Conservation (phyloP, 2,888 invertebrate genomes). For the Nipponacmea schrenckii region DNA sequence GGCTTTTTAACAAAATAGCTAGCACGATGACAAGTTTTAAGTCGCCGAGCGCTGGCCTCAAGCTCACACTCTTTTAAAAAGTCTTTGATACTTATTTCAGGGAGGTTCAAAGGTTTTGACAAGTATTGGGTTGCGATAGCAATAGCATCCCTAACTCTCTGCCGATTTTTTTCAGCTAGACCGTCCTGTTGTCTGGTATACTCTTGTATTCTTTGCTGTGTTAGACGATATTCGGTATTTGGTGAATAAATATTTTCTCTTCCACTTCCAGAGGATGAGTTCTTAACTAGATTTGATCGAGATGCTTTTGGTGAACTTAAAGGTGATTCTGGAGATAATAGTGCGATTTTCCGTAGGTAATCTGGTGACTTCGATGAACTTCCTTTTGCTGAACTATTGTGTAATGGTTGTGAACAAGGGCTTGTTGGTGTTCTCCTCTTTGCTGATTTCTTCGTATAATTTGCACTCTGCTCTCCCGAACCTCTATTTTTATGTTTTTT, state of each 20-base stretch:
- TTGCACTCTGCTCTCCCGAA: no score
- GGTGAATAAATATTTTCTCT: not conserved
- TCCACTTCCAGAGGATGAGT: no score
- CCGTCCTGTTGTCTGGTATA: not conserved
- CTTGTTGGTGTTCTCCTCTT: no score
- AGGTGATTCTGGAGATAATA: not conserved
- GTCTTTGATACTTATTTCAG: not conserved
- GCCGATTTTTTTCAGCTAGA: not conserved
- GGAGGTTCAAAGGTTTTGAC: not conserved
- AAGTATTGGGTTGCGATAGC: not conserved
- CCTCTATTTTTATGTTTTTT: no score
- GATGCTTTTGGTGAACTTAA: no score
- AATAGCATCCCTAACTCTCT: not conserved
- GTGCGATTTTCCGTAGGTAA: not conserved
- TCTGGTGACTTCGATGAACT: conserved; percentile 3
- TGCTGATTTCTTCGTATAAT: no score
- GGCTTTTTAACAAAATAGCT: not conserved
- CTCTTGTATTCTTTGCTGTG: not conserved
- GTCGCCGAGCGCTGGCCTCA: not conserved
- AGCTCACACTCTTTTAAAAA: not conserved
- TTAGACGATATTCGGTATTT: not conserved
- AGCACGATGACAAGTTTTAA: not conserved
- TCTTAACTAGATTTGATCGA: no score
- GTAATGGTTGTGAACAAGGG: no score
- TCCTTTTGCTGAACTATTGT: not conserved